Base-by-base conservation (phyloP, 2,888 invertebrate species). In the Drosophila fulvimacula region DNA sequence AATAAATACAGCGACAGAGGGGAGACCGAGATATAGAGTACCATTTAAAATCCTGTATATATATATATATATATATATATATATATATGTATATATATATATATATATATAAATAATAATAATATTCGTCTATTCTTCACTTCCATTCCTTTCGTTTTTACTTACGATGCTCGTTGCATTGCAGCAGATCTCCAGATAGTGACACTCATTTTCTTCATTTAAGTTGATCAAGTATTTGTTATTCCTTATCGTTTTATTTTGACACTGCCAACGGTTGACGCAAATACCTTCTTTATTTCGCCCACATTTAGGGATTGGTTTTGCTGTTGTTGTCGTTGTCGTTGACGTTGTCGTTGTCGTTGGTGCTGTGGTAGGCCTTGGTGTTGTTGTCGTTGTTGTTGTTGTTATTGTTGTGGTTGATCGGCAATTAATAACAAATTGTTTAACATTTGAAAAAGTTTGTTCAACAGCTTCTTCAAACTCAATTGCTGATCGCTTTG, bases 181-280 rank as follows among this genome's bases (percentile, higher is more conserved):
- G 9, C 73, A 73, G 30, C 73, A 73, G 3, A 15, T 15, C 15
- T 68, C 62, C 46, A 68, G 13, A 46, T 67, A 68, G 30, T 58
- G 59, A 15, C 73, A 72, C 0, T 3, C n/a, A 3, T 3, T 5
- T 0, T 17, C 0, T 2, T 36, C 13, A 0, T 3, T 15, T 0
- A 73, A 2, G 24, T 55, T 11, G 4, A 73, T 21, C 3, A 49
- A 4, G 15, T 15, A 67, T 17, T 59, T 61, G 13, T 4, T 17
- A 4, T 19, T 0, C 7, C 0, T 13, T 0, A 1, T 44, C 0
- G 0, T 5, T 34, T 38, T 15, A 1, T 3, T 6, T 4, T 5
- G 36, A 39, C 71, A 71, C 0, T 65, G n/a, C 70, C 55, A 64
- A 2, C 2, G 34, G 10, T 24, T 36, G 1, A 32, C n/a, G 24